These are phyloP conservation scores for Zoanthus sociatus DNA, from an alignment of 92 coral and sea anemone genomes.

Conservation along the genomic window DNA sequence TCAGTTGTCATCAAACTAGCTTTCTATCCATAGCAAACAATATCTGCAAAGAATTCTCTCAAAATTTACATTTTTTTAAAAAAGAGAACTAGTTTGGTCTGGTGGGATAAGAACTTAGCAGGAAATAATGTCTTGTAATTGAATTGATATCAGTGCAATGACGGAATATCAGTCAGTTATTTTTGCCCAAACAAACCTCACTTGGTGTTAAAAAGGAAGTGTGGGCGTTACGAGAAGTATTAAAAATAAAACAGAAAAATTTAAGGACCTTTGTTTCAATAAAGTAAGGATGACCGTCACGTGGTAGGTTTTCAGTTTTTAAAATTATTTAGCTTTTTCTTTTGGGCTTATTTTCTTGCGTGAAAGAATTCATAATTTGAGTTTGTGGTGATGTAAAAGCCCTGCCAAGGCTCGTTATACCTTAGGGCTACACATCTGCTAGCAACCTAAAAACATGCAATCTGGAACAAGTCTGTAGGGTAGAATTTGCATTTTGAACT, in stretches of 20 bases:
- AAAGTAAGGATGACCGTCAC: neutral
- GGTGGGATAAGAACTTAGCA: neutral
- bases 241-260: conserved; percentile 30
- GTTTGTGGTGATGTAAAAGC: conserved; percentile 15
- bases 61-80: neutral
- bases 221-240: conserved; percentile 20
- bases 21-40: neutral
- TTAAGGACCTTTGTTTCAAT: conserved; percentile 5
- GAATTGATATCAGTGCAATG: conserved; percentile 1
- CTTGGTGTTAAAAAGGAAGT: conserved; percentile 28
- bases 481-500: neutral
- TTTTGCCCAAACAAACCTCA: neutral
- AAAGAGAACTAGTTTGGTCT: too few relatives aligned
- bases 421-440: conserved; percentile 37
- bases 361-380: conserved; percentile 38
- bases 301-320: neutral
- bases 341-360: conserved; percentile 23
- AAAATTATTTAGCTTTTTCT: neutral
- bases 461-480: neutral
- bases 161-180: conserved; percentile 6
- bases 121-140: conserved; percentile 9
- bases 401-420: neutral
- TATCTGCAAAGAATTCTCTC: conserved; percentile 16
- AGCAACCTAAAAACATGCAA: conserved; percentile 2
- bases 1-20: conserved; percentile 22